phyloP scores from a whole-genome alignment of 2,797 vertebrate genomes.

The Sciurus carolinensis region DNA sequence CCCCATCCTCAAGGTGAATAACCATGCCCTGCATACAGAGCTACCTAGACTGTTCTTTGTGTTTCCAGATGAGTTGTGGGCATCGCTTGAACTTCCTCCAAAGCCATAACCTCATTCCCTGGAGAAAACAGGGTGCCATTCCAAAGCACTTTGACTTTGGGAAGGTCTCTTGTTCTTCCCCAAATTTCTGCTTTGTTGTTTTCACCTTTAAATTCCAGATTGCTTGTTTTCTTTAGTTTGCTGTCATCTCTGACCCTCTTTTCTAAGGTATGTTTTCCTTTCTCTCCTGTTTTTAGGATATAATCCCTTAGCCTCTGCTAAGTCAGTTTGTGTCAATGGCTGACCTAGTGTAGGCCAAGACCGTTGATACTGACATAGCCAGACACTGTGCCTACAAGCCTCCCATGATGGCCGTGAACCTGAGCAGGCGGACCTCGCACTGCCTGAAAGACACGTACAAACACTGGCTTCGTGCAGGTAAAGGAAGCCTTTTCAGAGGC shows the following conservation, averaged over 20 bases:
- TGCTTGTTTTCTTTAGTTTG: background rate
- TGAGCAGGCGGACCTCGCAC: conserved; percentile 91
- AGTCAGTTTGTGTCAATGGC: conserved; percentile 91
- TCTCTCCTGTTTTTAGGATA: conserved; percentile 83
- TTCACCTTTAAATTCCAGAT: background rate
- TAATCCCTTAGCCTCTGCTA: conserved; percentile 90
- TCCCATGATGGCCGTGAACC: conserved; percentile 89
- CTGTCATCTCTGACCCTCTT: background rate
- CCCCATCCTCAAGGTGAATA: background rate
- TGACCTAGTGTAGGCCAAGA: conserved; percentile 89
- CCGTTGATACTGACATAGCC: conserved; percentile 89
- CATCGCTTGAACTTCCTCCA: background rate
- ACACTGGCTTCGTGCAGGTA: conserved; percentile 90
- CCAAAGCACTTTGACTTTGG: background rate
- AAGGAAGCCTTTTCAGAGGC: background rate
- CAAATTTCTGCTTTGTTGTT: background rate
- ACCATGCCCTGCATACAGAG: rapidly evolving
- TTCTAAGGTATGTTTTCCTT: background rate
- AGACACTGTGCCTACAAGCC: conserved; percentile 90
- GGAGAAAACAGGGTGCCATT: too few relatives aligned
- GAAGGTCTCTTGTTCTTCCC: background rate
- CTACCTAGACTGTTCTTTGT: background rate
- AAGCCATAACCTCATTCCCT: background rate
- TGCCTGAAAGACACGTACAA: conserved; percentile 89
- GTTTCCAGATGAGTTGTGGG: background rate